These are phyloP conservation scores for Pseudomyrmex gracilis DNA, from an alignment of 1,140 invertebrate species.

Conservation along the genomic window DNA sequence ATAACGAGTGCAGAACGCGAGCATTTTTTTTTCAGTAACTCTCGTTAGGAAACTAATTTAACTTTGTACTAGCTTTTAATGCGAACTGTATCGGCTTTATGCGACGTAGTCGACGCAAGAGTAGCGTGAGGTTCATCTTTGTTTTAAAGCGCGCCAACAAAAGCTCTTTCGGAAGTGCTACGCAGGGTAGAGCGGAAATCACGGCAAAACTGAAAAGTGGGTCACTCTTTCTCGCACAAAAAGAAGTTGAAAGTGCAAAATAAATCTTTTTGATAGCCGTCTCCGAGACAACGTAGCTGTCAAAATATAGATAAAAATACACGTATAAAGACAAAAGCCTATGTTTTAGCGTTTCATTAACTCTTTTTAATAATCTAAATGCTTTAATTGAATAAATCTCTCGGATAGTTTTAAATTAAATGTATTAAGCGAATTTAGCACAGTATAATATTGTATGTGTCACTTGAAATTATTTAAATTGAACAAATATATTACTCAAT, in stretches of 20 bases:
- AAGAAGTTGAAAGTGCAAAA: constrained; percentile 27
- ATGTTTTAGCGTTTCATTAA: neutral
- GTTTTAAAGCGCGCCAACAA: constrained; percentile 49
- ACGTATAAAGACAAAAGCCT: neutral
- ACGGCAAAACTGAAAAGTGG: constrained; percentile 39
- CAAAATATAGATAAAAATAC: constrained; percentile 21
- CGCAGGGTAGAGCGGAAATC: constrained; percentile 29
- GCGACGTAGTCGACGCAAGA: constrained; percentile 57
- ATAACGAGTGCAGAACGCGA: constrained; percentile 29
- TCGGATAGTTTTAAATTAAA: neutral
- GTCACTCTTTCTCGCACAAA: constrained; percentile 9
- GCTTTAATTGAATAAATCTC: too few species aligned
- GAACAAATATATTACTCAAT: neutral
- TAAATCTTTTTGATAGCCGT: neutral
- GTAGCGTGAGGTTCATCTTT: constrained; percentile 39
- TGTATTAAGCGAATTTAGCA: neutral
- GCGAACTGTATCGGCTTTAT: constrained; percentile 57
- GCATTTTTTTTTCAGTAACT: constrained; percentile 71
- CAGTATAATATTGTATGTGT: too few species aligned
- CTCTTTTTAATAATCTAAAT: neutral
- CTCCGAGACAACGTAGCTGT: neutral
- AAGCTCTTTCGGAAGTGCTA: constrained; percentile 45
- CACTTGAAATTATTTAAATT: too few species aligned
- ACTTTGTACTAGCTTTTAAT: constrained; percentile 68
- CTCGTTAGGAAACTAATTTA: constrained; percentile 74